phyloP scores from a whole-genome alignment of 1,140 invertebrate species.

The Physella acuta region DNA sequence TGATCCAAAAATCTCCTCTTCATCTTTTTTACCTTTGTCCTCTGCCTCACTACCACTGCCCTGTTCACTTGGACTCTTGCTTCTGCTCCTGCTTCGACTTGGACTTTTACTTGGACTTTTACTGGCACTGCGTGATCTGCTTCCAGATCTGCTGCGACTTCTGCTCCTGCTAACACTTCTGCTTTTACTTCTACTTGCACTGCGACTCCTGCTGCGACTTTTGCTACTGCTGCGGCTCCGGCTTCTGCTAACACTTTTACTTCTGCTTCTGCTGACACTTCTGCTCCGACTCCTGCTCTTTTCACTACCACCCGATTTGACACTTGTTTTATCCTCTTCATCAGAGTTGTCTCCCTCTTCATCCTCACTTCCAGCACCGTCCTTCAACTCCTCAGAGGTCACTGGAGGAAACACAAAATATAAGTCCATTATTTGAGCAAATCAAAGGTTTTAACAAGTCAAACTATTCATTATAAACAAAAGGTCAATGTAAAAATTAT shows the following conservation, averaged over 20 bases:
- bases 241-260: conserved; percentile 27
- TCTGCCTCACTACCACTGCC: conserved; percentile 57
- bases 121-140: conserved; percentile 25
- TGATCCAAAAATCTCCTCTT: conserved; percentile 61
- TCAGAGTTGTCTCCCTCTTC: conserved; percentile 34
- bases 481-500: too few species aligned
- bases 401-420: too few species aligned
- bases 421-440: too few species aligned
- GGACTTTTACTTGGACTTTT: conserved; percentile 31
- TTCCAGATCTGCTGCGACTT: conserved; percentile 35
- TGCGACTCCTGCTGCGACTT: conserved; percentile 33
- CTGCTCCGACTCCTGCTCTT: conserved; percentile 30
- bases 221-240: conserved; percentile 34
- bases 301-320: conserved; percentile 35
- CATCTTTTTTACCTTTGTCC: conserved; percentile 55
- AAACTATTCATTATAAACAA: too few species aligned
- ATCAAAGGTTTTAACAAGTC: too few species aligned
- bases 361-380: conserved; percentile 37
- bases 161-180: conserved; percentile 27
- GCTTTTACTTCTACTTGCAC: conserved; percentile 29
- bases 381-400: conserved; percentile 23
- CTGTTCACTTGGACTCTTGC: conserved; percentile 36
- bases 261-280: conserved; percentile 31
- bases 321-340: too few species aligned
- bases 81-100: conserved; percentile 31